These are phyloP conservation scores for Umimayanthus chanpuru DNA, from an alignment of 92 coral and sea anemone genomes.

Conservation along the genomic window DNA sequence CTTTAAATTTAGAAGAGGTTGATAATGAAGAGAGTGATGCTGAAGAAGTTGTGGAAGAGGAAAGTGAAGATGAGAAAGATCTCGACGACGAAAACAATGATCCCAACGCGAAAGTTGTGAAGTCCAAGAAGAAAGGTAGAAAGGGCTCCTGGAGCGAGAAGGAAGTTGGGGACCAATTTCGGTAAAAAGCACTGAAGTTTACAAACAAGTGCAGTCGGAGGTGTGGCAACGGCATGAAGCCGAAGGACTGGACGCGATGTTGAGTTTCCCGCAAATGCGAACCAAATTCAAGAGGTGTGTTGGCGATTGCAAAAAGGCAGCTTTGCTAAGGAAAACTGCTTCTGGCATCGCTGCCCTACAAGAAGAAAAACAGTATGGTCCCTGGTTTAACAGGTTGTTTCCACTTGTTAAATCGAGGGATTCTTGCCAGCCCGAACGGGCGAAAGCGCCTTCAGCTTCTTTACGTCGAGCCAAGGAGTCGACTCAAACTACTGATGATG, in stretches of 20 bases:
- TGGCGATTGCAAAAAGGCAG: conserved; percentile 15
- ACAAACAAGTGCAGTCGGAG: background rate
- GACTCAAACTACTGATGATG: too few species aligned
- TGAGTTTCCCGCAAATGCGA: conserved; percentile 9
- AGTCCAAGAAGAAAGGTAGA: background rate
- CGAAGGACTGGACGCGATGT: background rate
- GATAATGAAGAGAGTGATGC: background rate
- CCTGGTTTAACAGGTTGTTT: conserved; percentile 12
- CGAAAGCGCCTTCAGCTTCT: background rate
- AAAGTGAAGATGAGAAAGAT: background rate
- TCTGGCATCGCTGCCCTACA: conserved; percentile 1
- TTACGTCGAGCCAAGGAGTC: background rate
- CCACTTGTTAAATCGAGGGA: background rate
- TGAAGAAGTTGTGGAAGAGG: background rate
- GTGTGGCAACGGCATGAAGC: conserved; percentile 3
- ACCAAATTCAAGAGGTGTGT: conserved; percentile 18
- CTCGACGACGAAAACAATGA: background rate
- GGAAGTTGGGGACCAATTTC: conserved; percentile 15
- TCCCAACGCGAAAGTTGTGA: background rate
- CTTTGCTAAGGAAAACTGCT: background rate
- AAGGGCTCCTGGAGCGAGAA: background rate
- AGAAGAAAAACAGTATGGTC: background rate
- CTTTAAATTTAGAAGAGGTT: too few species aligned
- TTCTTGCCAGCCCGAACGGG: background rate
- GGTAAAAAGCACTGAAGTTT: conserved; percentile 6